Base-by-base conservation (phyloP, 37 sponge, comb jelly and placozoan genomes). In the Aplysina aerophoba region DNA sequence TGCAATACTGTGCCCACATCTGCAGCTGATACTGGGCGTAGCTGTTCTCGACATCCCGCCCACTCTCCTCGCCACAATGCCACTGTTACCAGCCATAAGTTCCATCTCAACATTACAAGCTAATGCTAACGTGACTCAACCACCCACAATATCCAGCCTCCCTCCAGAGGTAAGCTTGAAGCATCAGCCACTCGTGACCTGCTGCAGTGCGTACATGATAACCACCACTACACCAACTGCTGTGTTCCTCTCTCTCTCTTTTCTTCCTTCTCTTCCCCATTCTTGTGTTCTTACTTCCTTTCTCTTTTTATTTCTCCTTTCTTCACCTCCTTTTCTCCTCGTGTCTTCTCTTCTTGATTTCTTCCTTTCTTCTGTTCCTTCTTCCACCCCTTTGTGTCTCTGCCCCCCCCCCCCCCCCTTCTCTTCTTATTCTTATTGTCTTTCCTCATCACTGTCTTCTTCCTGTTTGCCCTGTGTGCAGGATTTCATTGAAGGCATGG, bases 81-180 rank as follows among this genome's bases (percentile, higher is more conserved):
- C 94, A 17, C 88, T 50, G 33, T 69, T 93, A 37, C 94, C 94
- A 25, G 73, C 86, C 54, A 82, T 93, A 16, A n/a, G 83, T 16
- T 87, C 83, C 19, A 77, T 90, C 22, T 86, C 90, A 6, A 25
- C 79, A 5, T 80, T 71, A 22, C 77, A 90, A 27, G 38, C 87
- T 0, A 82, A 81, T 24, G 65, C 89, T 31, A 87, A 89, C 35
- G 90, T 93, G 58, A 69, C 87, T 11, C 87, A 93, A 81, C 90
- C 90, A 37, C 90, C 90, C 17, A 73, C 73, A 19, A 87, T 93
- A 28, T 88, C 94, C 36, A 90, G 81, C 67, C 91, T 87, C 30
- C 91, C 87, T 33, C 94, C 94, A 44, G 94, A 93, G 79, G 94
- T 93, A 39, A 21, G 64, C 62, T 44, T 50, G 31, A 28, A 22